Evolutionary conservation across 2,113 vertebrate genomes (phyloP).

Genomic region (Baryphthengus martii): DNA sequence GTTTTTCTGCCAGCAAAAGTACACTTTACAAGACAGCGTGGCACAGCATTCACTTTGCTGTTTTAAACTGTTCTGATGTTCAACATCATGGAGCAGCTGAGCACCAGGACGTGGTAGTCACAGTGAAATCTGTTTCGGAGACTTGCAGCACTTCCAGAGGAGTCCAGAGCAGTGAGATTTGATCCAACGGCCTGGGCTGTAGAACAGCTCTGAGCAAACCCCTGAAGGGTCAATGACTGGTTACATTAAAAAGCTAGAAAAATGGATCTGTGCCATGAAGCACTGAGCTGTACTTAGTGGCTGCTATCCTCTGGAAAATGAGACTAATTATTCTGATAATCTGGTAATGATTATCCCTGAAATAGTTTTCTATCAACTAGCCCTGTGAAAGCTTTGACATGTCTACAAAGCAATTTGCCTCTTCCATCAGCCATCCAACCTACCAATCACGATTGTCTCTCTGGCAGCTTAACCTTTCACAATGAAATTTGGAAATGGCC

Average conservation of each 20-base stretch:
- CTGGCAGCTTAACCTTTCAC: not conserved
- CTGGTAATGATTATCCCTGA: not conserved
- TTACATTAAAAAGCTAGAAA: not conserved
- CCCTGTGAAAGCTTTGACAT: not conserved
- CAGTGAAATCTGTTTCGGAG: not conserved
- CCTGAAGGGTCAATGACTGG: not conserved
- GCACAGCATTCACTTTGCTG: not conserved
- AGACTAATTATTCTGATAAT: not conserved
- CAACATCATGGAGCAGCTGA: not conserved
- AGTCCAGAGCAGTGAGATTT: not conserved
- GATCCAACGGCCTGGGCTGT: not conserved
- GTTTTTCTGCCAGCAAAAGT: not conserved
- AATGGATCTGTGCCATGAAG: not conserved
- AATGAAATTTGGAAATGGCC: not conserved
- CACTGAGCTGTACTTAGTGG: not conserved
- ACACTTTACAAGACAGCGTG: not conserved
- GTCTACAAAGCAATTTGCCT: not conserved
- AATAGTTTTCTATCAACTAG: not conserved
- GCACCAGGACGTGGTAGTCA: not conserved
- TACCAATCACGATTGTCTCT: not conserved
- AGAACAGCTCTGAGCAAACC: not conserved
- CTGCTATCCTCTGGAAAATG: not conserved
- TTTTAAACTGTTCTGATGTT: not conserved
- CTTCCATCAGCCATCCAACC: not conserved
- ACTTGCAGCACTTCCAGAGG: not conserved